Percentiles rank a stretch among this genome's conserved stretches.
Conservation (phyloP, 1,140 invertebrate genomes). For the Megathymus violae region DNA sequence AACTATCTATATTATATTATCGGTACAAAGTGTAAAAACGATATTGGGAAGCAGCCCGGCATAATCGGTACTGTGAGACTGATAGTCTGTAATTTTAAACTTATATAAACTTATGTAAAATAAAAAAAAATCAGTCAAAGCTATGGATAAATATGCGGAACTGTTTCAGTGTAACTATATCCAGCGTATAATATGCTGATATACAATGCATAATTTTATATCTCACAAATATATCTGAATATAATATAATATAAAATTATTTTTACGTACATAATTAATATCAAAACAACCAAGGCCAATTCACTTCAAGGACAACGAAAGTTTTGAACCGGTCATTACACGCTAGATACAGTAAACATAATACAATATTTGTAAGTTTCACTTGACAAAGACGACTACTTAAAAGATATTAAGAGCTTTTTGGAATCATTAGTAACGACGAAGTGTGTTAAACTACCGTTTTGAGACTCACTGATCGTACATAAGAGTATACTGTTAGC, state of each 20-base stretch:
- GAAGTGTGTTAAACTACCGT: not conserved
- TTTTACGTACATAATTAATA: too few relatives aligned
- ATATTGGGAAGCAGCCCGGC: not conserved
- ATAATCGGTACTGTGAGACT: not conserved
- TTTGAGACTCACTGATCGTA: not conserved
- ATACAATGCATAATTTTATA: not conserved
- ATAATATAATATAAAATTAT: too few relatives aligned
- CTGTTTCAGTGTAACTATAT: conserved; percentile 2
- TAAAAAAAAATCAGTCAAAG: too few relatives aligned
- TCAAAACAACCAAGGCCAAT: too few relatives aligned
- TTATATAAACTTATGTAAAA: too few relatives aligned
- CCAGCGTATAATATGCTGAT: conserved; percentile 10
- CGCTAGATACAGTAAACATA: conserved; percentile 2
- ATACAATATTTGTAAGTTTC: not conserved
- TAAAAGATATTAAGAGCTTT: conserved; percentile 6
- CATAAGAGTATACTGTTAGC: not conserved
- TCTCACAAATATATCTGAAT: not conserved
- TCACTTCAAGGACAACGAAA: too few relatives aligned
- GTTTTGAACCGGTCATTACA: not conserved
- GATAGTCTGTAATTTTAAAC: too few relatives aligned
- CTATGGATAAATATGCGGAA: too few relatives aligned
- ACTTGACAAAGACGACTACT: conserved; percentile 11
- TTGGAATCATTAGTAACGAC: conserved; percentile 12
- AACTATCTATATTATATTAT: conserved; percentile 4
- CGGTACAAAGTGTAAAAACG: not conserved